phyloP scores from a whole-genome alignment of 2,797 vertebrate genomes.

The Typhlichthys subterraneus region DNA sequence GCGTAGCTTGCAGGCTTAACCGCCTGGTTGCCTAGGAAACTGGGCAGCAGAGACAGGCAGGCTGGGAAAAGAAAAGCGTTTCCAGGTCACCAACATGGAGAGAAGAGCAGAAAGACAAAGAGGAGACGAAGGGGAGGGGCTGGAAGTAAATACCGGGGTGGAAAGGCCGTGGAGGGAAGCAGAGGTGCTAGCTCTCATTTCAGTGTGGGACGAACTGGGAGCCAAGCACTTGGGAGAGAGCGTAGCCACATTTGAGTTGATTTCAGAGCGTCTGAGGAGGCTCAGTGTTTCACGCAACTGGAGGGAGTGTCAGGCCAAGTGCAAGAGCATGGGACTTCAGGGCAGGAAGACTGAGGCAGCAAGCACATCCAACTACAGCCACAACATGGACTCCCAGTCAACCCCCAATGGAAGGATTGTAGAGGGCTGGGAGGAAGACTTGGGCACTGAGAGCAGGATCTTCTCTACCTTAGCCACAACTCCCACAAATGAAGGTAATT shows the following conservation, averaged over 20 bases:
- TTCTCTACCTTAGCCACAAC: constrained; percentile 57
- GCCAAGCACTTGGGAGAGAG: constrained; percentile 82
- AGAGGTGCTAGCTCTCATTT: constrained; percentile 86
- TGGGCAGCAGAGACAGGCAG: constrained; percentile 87
- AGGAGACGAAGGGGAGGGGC: constrained; percentile 80
- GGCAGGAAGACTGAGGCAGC: constrained; percentile 82
- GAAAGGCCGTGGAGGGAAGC: constrained; percentile 84
- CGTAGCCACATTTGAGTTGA: constrained; percentile 88
- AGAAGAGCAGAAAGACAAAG: constrained; percentile 86
- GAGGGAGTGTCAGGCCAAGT: constrained; percentile 89
- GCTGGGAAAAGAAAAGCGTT: constrained; percentile 83
- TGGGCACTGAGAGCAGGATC: constrained; percentile 53
- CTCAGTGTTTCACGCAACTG: constrained; percentile 86
- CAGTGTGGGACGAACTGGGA: constrained; percentile 87
- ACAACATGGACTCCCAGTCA: constrained; percentile 71
- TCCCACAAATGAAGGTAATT: constrained; percentile 70
- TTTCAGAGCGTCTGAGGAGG: constrained; percentile 88
- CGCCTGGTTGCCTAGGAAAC: constrained; percentile 96
- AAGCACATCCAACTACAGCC: constrained; percentile 78
- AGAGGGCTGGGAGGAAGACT: constrained; percentile 64
- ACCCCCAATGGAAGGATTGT: constrained; percentile 53
- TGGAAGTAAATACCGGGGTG: constrained; percentile 53
- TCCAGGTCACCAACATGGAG: constrained; percentile 97
- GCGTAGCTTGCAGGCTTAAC: constrained; percentile 89
- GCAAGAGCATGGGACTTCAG: constrained; percentile 85